Conservation (phyloP, 2,113 vertebrate species). For the Catharus minimus region DNA sequence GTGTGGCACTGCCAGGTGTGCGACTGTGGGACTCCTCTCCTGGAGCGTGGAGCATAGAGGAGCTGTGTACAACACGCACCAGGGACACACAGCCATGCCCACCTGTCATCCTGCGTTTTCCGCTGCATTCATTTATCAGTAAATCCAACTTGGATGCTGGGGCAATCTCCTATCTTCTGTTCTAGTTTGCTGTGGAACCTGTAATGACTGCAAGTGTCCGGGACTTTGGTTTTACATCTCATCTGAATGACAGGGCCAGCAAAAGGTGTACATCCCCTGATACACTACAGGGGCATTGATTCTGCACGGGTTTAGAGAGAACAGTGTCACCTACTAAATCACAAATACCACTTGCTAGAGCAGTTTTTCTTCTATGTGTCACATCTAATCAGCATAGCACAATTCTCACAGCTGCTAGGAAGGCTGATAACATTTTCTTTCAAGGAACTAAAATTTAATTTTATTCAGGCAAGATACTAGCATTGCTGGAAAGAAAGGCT, state of each 20-base stretch:
- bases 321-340: constrained; percentile 42
- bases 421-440: constrained; percentile 62
- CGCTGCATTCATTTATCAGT: background rate
- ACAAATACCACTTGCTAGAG: constrained; percentile 45
- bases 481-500: constrained; percentile 43
- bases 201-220: background rate
- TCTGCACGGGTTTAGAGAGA: background rate
- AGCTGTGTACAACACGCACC: rapidly evolving
- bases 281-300: background rate
- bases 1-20: rapidly evolving
- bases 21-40: background rate
- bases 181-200: background rate
- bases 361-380: constrained; percentile 46
- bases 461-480: constrained; percentile 40
- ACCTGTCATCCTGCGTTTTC: rapidly evolving
- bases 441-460: constrained; percentile 64
- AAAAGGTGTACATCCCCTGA: background rate
- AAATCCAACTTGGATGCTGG: background rate
- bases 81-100: background rate
- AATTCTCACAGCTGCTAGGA: constrained; percentile 53
- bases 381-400: constrained; percentile 54
- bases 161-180: background rate
- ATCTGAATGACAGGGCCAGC: background rate
- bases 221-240: background rate
- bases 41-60: background rate